Evolutionary conservation across 2,888 invertebrate genomes (phyloP).

Genomic region (Protodeltote pygarga): DNA sequence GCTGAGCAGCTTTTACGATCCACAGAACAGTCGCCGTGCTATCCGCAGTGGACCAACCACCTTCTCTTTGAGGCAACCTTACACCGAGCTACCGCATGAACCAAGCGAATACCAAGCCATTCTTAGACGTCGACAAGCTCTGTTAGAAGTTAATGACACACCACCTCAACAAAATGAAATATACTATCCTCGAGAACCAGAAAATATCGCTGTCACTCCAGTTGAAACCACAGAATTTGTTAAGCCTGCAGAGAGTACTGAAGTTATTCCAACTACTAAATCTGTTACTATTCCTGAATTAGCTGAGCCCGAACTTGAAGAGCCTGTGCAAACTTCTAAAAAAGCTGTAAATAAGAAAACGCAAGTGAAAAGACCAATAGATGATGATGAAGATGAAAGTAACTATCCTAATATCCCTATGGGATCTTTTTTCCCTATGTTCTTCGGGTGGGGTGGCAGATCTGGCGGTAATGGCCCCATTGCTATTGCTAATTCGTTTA

Average conservation of each 20-base stretch:
- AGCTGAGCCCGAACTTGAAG: conserved; percentile 66
- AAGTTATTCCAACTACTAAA: conserved; percentile 64
- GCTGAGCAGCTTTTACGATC: conserved; percentile 75
- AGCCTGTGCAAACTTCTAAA: conserved; percentile 62
- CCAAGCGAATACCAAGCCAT: conserved; percentile 71
- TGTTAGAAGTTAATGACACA: conserved; percentile 62
- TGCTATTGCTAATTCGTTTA: conserved; percentile 91
- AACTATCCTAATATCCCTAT: conserved; percentile 69
- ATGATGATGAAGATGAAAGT: conserved; percentile 65
- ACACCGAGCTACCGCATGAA: conserved; percentile 55
- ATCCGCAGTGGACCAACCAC: conserved; percentile 72
- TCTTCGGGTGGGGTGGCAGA: conserved; percentile 83
- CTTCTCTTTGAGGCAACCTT: conserved; percentile 71
- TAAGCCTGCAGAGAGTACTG: conserved; percentile 66
- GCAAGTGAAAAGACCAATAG: conserved; percentile 67
- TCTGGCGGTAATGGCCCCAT: conserved; percentile 86
- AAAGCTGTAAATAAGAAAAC: conserved; percentile 61
- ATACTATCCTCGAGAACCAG: conserved; percentile 65
- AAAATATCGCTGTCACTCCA: conserved; percentile 52
- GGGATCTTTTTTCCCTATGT: conserved; percentile 89
- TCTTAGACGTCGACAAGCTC: conserved; percentile 72
- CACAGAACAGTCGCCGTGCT: conserved; percentile 67
- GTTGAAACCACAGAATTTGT: conserved; percentile 64
- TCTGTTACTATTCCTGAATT: conserved; percentile 64
- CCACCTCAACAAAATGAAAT: conserved; percentile 77